Percentiles rank a stretch among this genome's conserved stretches.
phyloP scores from a whole-genome alignment of 1,140 invertebrate species.

The Drosophila sp. region DNA sequence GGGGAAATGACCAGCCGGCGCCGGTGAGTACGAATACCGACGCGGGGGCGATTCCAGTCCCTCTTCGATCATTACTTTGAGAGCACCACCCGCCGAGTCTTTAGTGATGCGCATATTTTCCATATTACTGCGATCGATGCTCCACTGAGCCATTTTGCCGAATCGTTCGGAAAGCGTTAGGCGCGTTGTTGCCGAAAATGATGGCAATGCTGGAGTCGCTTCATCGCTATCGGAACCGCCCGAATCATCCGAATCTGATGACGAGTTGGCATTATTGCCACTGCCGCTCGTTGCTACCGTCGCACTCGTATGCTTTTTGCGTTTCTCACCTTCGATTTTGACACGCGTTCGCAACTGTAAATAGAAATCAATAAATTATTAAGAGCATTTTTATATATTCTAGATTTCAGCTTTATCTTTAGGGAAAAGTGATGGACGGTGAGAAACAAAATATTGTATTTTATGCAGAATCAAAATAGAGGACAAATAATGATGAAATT shows the following conservation, averaged over 20 bases:
- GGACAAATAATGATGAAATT: too few relatives aligned
- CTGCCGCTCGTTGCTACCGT: constrained; percentile 45
- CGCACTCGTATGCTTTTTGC: constrained; percentile 76
- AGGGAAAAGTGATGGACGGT: too few relatives aligned
- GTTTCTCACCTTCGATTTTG: constrained; percentile 84
- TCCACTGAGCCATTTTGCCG: constrained; percentile 95
- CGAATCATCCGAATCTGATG: constrained; percentile 82
- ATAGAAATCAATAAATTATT: background rate
- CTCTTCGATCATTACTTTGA: constrained; percentile 91
- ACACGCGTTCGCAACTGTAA: constrained; percentile 79
- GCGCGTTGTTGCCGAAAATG: constrained; percentile 84
- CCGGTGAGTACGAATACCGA: constrained; percentile 87
- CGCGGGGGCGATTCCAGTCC: constrained; percentile 84
- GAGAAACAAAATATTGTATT: too few relatives aligned
- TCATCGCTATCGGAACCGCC: constrained; percentile 81
- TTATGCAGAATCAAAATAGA: too few relatives aligned
- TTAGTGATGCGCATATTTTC: constrained; percentile 94
- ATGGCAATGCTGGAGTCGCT: constrained; percentile 71
- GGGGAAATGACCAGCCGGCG: constrained; percentile 90
- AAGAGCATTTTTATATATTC: background rate
- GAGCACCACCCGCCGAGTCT: constrained; percentile 87
- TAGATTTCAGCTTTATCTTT: background rate
- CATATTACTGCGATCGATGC: constrained; percentile 89
- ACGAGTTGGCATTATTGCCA: constrained; percentile 71
- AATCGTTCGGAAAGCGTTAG: constrained; percentile 92